Percentiles rank a stretch among this genome's conserved stretches.
These are phyloP conservation scores for Drosophila auraria DNA, from an alignment of 1,140 invertebrate genomes.

Conservation along the genomic window DNA sequence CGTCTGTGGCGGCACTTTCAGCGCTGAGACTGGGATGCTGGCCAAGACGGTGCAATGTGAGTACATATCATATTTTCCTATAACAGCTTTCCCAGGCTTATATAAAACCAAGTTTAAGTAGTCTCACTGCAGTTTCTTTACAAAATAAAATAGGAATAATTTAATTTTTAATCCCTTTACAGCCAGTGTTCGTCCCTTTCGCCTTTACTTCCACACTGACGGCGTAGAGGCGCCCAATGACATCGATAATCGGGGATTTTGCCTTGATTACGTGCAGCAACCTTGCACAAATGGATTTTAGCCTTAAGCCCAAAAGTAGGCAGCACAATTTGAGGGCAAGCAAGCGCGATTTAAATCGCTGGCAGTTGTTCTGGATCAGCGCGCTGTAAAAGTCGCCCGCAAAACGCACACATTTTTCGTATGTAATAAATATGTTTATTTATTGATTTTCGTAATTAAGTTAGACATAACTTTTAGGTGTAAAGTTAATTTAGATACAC, in stretches of 20 bases:
- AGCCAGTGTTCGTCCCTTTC: conserved; percentile 92
- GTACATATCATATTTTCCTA: background rate
- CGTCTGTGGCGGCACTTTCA: conserved; percentile 86
- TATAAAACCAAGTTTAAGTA: background rate
- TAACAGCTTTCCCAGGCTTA: too few relatives aligned
- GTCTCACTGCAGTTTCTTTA: too few relatives aligned
- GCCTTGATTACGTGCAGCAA: conserved; percentile 93
- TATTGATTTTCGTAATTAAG: conserved; percentile 75
- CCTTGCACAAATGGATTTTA: conserved; percentile 89
- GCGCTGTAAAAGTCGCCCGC: conserved; percentile 8
- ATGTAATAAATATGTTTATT: conserved; percentile 78
- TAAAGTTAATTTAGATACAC: conserved; percentile 69
- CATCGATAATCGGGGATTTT: conserved; percentile 91
- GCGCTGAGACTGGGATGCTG: conserved; percentile 84
- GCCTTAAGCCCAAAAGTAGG: conserved; percentile 18
- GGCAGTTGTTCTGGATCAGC: background rate
- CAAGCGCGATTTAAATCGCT: conserved; percentile 18
- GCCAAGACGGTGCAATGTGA: conserved; percentile 86
- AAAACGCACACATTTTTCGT: conserved; percentile 17
- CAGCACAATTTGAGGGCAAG: background rate
- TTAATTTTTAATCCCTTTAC: conserved; percentile 54
- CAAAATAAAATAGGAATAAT: background rate
- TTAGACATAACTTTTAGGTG: conserved; percentile 61
- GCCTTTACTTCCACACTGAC: conserved; percentile 92
- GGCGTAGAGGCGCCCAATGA: conserved; percentile 90